phyloP scores from a whole-genome alignment of 2,113 vertebrate genomes.

The Actenoides lindsayi region DNA sequence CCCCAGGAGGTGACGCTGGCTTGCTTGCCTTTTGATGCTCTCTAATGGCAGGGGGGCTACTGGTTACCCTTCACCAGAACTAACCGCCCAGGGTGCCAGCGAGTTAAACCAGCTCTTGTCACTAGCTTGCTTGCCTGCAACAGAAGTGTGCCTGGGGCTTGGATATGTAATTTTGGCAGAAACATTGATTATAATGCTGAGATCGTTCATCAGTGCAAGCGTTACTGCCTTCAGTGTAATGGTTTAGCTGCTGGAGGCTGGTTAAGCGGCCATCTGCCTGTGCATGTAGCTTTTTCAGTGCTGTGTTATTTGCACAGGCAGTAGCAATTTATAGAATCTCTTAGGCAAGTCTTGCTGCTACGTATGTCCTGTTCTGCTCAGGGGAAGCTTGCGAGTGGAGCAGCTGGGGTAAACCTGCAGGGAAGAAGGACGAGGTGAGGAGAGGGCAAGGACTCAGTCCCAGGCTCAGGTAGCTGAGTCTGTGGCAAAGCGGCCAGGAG shows the following conservation, averaged over 20 bases:
- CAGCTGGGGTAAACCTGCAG: background rate
- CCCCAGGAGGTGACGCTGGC: background rate
- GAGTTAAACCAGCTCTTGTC: background rate
- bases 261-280: background rate
- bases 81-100: background rate
- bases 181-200: background rate
- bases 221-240: background rate
- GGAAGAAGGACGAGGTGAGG: background rate
- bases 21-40: background rate
- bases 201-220: background rate
- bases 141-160: background rate
- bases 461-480: background rate
- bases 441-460: background rate
- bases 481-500: background rate
- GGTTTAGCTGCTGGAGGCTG: background rate
- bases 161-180: background rate
- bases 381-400: background rate
- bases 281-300: background rate
- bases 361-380: background rate
- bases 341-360: background rate
- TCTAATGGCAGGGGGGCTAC: background rate
- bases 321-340: background rate
- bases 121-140: background rate
- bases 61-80: background rate
- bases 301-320: background rate